A percentile compares a stretch with the other conserved stretches of the same genome.
These are phyloP conservation scores for Cryptophagus acutangulus DNA, from an alignment of 2,888 invertebrate species.

Conservation along the genomic window DNA sequence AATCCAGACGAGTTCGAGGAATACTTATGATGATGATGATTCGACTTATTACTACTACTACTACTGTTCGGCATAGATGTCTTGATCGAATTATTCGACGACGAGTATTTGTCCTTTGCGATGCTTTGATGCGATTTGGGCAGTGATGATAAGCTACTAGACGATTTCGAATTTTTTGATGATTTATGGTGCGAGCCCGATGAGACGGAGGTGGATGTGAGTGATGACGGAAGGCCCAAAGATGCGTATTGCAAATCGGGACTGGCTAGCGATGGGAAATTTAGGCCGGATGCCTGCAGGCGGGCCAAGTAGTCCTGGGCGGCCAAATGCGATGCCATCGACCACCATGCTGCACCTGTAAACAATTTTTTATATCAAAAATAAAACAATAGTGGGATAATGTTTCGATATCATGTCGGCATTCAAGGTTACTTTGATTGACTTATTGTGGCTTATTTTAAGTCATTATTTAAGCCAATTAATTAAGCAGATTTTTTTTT, in stretches of 20 bases:
- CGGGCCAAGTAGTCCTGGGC: constrained; percentile 84
- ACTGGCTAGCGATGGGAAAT: constrained; percentile 60
- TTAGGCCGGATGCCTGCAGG: constrained; percentile 73
- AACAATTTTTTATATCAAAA: too few species aligned
- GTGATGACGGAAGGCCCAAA: constrained; percentile 49
- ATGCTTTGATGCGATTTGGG: constrained; percentile 25
- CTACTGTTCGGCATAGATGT: constrained; percentile 22
- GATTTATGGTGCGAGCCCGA: constrained; percentile 40
- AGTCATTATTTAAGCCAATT: too few species aligned
- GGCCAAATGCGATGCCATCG: constrained; percentile 82
- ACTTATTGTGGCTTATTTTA: too few species aligned
- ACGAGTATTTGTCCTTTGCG: constrained; percentile 11
- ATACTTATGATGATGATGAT: constrained; percentile 39
- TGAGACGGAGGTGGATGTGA: too few species aligned
- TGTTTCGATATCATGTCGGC: too few species aligned
- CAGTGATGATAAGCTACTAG: constrained; percentile 26
- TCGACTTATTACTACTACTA: constrained; percentile 15
- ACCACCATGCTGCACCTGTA: constrained; percentile 84
- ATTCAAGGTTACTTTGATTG: too few species aligned
- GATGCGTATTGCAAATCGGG: constrained; percentile 58
- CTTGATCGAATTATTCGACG: constrained; percentile 23
- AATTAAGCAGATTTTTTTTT: too few species aligned
- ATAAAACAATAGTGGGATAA: background rate
- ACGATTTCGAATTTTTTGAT: constrained; percentile 29
- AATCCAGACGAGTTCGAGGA: constrained; percentile 29